phyloP scores from a whole-genome alignment of 2,113 vertebrate species.

The Charadrius vociferus region DNA sequence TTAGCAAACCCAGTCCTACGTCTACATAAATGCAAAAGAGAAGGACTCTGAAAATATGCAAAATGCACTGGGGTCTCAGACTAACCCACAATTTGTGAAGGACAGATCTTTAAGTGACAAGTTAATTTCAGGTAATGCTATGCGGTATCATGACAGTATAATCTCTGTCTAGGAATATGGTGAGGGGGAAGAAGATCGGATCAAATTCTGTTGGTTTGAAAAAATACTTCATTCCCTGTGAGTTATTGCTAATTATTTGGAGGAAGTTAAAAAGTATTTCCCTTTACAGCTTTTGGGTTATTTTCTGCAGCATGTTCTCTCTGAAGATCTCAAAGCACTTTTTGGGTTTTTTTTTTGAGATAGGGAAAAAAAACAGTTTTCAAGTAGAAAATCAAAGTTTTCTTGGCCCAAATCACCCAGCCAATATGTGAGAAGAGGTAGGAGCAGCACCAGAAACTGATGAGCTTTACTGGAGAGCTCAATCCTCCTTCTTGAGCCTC shows the following conservation, averaged over 20 bases:
- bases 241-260: neutral
- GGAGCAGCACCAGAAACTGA: neutral
- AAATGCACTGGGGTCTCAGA: neutral
- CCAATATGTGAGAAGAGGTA: neutral
- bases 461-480: neutral
- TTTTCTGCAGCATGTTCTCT: constrained; percentile 2
- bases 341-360: neutral
- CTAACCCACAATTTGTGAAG: neutral
- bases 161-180: neutral
- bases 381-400: neutral
- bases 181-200: neutral
- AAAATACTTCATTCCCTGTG: neutral
- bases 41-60: neutral
- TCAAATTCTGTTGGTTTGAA: neutral
- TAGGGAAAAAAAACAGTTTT: neutral
- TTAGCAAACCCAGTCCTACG: neutral
- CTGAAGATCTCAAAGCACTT: neutral
- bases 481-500: neutral
- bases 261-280: neutral
- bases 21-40: neutral
- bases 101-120: neutral
- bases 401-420: neutral
- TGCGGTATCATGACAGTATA: neutral
- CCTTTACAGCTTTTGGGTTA: neutral
- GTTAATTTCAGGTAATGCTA: neutral